Percentiles rank a stretch among this genome's conserved stretches.
Evolutionary conservation across 2,113 vertebrate species (phyloP).

Genomic region (Calyptommatus sinebrachiatus): DNA sequence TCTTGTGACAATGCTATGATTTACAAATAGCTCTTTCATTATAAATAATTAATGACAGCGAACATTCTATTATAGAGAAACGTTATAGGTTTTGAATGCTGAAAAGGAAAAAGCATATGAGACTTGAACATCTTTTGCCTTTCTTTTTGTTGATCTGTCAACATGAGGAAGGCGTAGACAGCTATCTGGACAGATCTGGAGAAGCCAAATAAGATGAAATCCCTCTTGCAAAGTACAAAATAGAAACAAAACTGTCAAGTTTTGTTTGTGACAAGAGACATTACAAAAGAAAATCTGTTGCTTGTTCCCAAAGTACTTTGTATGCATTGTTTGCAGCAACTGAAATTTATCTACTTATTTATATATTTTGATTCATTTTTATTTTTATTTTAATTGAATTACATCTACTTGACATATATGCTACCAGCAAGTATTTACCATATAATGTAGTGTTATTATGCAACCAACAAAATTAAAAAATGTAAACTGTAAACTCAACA

Average conservation of each 20-base stretch:
- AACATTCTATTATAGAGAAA: not conserved
- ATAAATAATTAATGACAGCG: constrained; percentile 15
- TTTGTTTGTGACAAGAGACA: not conserved
- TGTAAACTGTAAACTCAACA: no score
- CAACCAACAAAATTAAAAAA: no score
- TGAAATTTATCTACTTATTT: not conserved
- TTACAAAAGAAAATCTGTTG: not conserved
- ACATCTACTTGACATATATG: no score
- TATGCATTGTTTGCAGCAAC: not conserved
- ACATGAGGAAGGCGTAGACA: not conserved
- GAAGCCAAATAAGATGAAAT: not conserved
- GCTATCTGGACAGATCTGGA: not conserved
- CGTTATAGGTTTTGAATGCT: not conserved
- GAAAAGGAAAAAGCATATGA: not conserved
- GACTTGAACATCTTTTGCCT: not conserved
- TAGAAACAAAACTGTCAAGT: not conserved
- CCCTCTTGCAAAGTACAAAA: not conserved
- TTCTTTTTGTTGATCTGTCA: not conserved
- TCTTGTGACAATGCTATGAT: not conserved
- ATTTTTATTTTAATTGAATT: no score
- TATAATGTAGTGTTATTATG: no score
- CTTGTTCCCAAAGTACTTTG: not conserved
- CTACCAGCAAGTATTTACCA: no score
- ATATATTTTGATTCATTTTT: no score
- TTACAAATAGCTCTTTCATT: not conserved